phyloP scores from a whole-genome alignment of 2,113 vertebrate species.

The Albula glossodonta region DNA sequence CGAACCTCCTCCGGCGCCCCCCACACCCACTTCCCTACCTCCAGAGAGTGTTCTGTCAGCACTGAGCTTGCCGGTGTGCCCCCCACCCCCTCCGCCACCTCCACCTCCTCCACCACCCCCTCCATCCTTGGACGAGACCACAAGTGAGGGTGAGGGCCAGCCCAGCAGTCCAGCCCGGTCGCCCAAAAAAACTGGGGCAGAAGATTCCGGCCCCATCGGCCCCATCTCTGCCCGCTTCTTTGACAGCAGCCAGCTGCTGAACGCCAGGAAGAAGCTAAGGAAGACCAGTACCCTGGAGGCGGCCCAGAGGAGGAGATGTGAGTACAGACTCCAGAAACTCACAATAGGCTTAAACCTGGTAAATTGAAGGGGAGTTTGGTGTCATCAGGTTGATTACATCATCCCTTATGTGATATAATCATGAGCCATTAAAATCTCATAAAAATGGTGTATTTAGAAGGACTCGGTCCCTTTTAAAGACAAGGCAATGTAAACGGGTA shows the following conservation, averaged over 20 bases:
- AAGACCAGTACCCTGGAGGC: constrained; percentile 84
- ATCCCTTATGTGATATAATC: no score
- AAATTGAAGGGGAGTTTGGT: neutral
- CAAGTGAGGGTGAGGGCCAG: constrained; percentile 63
- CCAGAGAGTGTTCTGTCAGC: constrained; percentile 46
- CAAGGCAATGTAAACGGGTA: neutral
- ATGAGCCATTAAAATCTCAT: no score
- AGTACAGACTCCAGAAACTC: constrained; percentile 23
- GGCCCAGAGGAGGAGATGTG: constrained; percentile 87
- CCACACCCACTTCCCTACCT: constrained; percentile 41
- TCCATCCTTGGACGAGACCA: neutral
- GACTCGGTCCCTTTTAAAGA: neutral
- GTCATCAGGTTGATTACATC: no score
- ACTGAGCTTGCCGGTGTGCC: constrained; percentile 6
- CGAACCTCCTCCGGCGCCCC: constrained; percentile 55
- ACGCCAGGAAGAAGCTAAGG: constrained; percentile 89
- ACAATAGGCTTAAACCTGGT: neutral
- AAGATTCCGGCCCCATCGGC: constrained; percentile 63
- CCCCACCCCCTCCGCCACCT: constrained; percentile 29
- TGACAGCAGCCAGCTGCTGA: constrained; percentile 91
- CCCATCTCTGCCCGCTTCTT: constrained; percentile 81
- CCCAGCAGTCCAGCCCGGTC: constrained; percentile 45
- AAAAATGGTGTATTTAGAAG: neutral
- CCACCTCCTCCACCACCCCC: neutral
- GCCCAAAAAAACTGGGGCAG: constrained; percentile 56